Conservation (phyloP, 2,888 invertebrate species). For the Cheilosia pagana region DNA sequence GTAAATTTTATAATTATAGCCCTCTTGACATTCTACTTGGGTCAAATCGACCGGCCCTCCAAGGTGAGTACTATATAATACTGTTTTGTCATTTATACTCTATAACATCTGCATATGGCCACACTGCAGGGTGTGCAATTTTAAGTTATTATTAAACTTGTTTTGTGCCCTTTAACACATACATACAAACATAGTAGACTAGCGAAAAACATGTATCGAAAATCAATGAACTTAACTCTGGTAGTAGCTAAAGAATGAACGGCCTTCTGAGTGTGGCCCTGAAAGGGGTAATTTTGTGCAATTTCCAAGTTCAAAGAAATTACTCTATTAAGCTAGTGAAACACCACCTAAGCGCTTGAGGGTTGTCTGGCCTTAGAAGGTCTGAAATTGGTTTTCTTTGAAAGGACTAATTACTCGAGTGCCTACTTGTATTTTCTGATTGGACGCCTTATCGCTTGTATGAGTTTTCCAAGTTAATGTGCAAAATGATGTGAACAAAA, state of each 20-base stretch:
- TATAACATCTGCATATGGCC: conserved; percentile 30
- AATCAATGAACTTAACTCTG: conserved; percentile 64
- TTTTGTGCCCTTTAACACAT: conserved; percentile 4
- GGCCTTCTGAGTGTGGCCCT: conserved; percentile 47
- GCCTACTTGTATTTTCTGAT: background rate
- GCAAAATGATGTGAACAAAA: background rate
- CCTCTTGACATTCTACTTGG: conserved; percentile 92
- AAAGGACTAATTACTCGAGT: conserved; percentile 5
- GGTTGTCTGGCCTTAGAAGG: conserved; percentile 21
- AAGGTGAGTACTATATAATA: conserved; percentile 84
- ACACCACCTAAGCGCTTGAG: conserved; percentile 28
- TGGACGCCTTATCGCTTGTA: conserved; percentile 9
- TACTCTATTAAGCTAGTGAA: conserved; percentile 55
- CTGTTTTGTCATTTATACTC: conserved; percentile 10
- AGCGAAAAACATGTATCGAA: conserved; percentile 44
- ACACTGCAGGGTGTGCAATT: conserved; percentile 47
- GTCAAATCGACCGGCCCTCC: conserved; percentile 88
- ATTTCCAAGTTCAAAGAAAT: conserved; percentile 59
- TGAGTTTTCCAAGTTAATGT: conserved; percentile 1
- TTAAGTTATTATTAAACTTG: conserved; percentile 58
- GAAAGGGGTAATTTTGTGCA: conserved; percentile 36
- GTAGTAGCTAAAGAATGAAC: conserved; percentile 22
- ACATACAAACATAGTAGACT: background rate
- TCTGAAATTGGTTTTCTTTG: background rate
- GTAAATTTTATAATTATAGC: conserved; percentile 96